phyloP scores from a whole-genome alignment of 2,888 invertebrate species.

The Polydrusus pterygomalis region DNA sequence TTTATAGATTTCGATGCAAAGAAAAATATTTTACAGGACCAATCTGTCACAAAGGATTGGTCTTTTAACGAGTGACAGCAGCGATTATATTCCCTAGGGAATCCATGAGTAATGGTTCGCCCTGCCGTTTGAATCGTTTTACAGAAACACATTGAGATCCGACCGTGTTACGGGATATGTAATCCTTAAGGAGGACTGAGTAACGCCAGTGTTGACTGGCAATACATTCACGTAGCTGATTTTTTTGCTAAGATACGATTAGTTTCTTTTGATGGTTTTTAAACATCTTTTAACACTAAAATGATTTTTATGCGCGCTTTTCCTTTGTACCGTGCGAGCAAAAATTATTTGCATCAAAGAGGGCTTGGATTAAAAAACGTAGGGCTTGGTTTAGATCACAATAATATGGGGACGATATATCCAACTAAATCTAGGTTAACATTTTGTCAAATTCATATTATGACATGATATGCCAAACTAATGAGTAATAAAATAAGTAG shows the following conservation, averaged over 20 bases:
- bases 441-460: too few species aligned
- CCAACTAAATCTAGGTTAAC: too few species aligned
- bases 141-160: slow-evolving; percentile 46
- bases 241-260: neutral
- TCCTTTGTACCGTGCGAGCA: too few species aligned
- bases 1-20: slow-evolving; percentile 64
- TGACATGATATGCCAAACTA: too few species aligned
- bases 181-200: slow-evolving; percentile 42
- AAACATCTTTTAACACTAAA: neutral
- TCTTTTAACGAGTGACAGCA: slow-evolving; percentile 71
- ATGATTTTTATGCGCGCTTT: neutral
- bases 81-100: slow-evolving; percentile 66
- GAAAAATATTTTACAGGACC: slow-evolving; percentile 69
- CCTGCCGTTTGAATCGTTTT: slow-evolving; percentile 56
- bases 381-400: too few species aligned
- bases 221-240: slow-evolving; percentile 18
- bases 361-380: too few species aligned
- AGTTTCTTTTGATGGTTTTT: neutral
- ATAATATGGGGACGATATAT: too few species aligned
- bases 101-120: slow-evolving; percentile 71
- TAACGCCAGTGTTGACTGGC: slow-evolving; percentile 11
- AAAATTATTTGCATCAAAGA: too few species aligned
- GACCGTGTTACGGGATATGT: slow-evolving; percentile 42
- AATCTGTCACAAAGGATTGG: slow-evolving; percentile 71
- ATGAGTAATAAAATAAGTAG: too few species aligned